Base-by-base conservation (phyloP, 1,140 invertebrate genomes). In the Philaenus spumarius region DNA sequence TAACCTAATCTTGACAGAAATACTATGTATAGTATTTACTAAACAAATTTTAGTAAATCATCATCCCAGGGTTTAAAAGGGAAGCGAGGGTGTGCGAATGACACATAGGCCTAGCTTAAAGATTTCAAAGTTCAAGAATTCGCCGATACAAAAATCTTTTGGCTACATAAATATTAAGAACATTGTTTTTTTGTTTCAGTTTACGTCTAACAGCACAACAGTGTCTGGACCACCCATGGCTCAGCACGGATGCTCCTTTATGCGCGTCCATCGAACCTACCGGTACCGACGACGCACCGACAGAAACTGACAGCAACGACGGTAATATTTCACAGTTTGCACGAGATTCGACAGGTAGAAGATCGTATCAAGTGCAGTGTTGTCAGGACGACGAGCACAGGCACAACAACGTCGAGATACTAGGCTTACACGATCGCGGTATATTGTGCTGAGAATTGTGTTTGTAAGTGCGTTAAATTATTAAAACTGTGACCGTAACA, bases 191-290 rank as follows among this genome's bases (percentile, higher is more conserved):
- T 59, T 17, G n/a, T 62, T 62, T 15, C 58, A 66, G 63, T 40
- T 64, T 63, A 43, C 75, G 84, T 34, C 68, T 85, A 66, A 82
- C 80, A 34, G 81, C 79, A n/a, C 73, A 74, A 20, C 78, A 85
- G 54, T 85, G 82, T 62, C 71, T 85, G 9, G 67, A 77, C 26
- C 83, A 86, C 68, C 70, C 80, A 1, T 86, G 84, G 84, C 70
- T 83, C 17, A 46, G 24, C 23, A 53, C 56, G 20, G 43, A 43
- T 2, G 9, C 37, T 2, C 11, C 34, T 5, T 3, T 55, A 20
- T 43, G 52, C 22, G 9, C 17, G 14, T 3, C 52, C 1, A 19
- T 55, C 4, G 11, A 17, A 14, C 14, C 17, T 2, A 7, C 26
- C n/a, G 19, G 9, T 23, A 0, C 30, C 6, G 17, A 17, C 20